Base-by-base conservation (phyloP, 2,797 vertebrate species). In the Acanthiza pusilla region DNA sequence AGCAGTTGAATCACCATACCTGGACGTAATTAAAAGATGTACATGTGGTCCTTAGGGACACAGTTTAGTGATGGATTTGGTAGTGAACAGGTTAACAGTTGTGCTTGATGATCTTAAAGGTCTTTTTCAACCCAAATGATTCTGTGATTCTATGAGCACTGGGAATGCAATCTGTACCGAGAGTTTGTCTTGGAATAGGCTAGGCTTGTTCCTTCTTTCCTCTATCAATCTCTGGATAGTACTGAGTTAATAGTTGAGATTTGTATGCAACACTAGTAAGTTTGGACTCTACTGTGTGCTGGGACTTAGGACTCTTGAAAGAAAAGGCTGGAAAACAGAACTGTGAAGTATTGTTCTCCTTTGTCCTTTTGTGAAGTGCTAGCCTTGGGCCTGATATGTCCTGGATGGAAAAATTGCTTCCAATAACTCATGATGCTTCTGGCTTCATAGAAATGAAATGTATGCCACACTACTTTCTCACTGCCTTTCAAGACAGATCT, bases 281-380 rank as follows among this genome's bases (percentile, higher is more conserved):
- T 62, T 48, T 60, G n/a, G 36, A 60, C 40, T 89, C 34, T 43
- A 9, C 61, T 68, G 53, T 66, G 10, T 30, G 8, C 10, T 79
- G 55, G 11, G 45, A 78, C 29, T 78, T 92, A 26, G 78, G 78
- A 81, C 43, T 62, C 66, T 93, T 83, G 58, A 96, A 96, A 92
- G 65, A 79, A 82, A 71, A 68, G 58, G 17, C 34, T 76, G 60
- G n/a, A 79, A 87, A 85, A 55, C 40, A 89, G 48, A 93, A 84
- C n/a, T 91, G 23, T 88, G 66, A 88, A 94, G 26, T 73, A 60
- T 50, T 91, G 15, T 85, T 90, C 83, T 94, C 14, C 43, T 81
- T 55, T 70, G 45, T 77, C 48, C 27, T 72, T 63, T 38, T 47
- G 36, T 77, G 29, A 75, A 88, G 13, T 63, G 34, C 26, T 86